phyloP scores from a whole-genome alignment of 2,888 invertebrate species.

The Drosophila pseudotalamancana region DNA sequence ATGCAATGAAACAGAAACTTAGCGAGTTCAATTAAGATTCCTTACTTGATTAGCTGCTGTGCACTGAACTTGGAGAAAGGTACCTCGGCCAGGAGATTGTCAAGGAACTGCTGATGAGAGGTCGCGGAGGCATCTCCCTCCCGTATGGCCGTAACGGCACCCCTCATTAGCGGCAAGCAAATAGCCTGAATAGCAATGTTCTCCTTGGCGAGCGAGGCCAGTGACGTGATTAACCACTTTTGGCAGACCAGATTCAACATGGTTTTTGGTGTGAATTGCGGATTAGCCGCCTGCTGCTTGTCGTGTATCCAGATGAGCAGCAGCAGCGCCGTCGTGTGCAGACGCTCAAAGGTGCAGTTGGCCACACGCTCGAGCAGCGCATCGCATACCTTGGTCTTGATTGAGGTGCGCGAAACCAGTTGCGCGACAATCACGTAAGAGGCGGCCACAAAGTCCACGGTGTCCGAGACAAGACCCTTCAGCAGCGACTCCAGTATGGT shows the following conservation, averaged over 20 bases:
- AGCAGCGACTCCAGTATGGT: constrained; percentile 89
- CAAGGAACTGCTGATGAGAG: constrained; percentile 86
- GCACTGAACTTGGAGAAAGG: constrained; percentile 86
- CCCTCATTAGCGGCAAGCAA: constrained; percentile 86
- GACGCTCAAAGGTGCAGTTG: constrained; percentile 84
- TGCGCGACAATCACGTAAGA: constrained; percentile 90
- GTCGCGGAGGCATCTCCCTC: constrained; percentile 85
- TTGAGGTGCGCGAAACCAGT: constrained; percentile 87
- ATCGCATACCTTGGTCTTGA: constrained; percentile 86
- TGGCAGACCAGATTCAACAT: constrained; percentile 85
- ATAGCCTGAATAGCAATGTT: constrained; percentile 87
- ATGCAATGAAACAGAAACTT: too few relatives aligned
- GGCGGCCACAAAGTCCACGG: constrained; percentile 90
- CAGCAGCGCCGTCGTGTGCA: constrained; percentile 88
- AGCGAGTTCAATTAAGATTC: constrained; percentile 10
- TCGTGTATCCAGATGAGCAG: constrained; percentile 90
- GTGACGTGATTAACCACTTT: constrained; percentile 85
- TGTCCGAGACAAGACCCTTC: constrained; percentile 88
- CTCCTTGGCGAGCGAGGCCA: constrained; percentile 86
- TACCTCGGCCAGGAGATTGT: constrained; percentile 87
- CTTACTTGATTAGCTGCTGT: constrained; percentile 86
- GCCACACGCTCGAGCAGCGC: constrained; percentile 87
- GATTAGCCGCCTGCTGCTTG: constrained; percentile 86
- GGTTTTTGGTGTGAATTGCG: constrained; percentile 85
- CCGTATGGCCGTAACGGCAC: constrained; percentile 85